Base-by-base conservation (phyloP, 2,888 invertebrate genomes). In the Stegophylla sp. region DNA sequence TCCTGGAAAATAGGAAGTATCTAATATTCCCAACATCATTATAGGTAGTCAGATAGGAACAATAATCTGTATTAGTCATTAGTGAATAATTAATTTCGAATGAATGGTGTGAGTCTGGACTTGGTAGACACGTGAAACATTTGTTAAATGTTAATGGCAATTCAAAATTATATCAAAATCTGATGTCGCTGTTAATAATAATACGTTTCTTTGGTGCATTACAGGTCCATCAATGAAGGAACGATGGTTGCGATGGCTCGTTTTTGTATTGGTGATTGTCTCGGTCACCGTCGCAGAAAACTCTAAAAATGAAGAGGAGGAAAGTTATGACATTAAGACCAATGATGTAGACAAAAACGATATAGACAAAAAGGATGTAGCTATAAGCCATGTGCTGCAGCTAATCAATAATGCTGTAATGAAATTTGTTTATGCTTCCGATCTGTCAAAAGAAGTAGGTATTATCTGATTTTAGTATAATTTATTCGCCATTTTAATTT, bases 191-290 rank as follows among this genome's bases (percentile, higher is more conserved):
- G 15, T 23, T 4, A 23, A 48, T 45, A 9, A 34, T 34, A 7
- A 34, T 5, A 5, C 34, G 7, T 34, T 34, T 34, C 34, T 34
- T n/a, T n/a, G 34, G 10, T 64, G 15, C 9, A 28, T 13, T 59
- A 34, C 41, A 79, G 79, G 3, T 41, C 26, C 48, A 79, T 34
- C 79, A 79, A 79, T 79, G 79, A 79, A 71, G 79, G 69, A 79
- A 61, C 79, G 61, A 51, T 61, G 61, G 61, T 79, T 71, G 13
- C 17, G 9, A 59, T 71, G 48, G 69, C 23, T 69, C 34, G 15
- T 79, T 63, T 48, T 71, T 7, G 5, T 71, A 51, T 51, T 79
- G 26, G 34, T 71, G 12, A 12, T 79, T 48, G 13, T 56, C n/a
- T 51, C 12, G 7, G 51, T 51, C 41, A 13, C 7, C 2, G 71